Evolutionary conservation across 2,113 vertebrate genomes (phyloP), one percentile per base, ranked within the genome.

Genomic region (Syrmaticus mikado): DNA sequence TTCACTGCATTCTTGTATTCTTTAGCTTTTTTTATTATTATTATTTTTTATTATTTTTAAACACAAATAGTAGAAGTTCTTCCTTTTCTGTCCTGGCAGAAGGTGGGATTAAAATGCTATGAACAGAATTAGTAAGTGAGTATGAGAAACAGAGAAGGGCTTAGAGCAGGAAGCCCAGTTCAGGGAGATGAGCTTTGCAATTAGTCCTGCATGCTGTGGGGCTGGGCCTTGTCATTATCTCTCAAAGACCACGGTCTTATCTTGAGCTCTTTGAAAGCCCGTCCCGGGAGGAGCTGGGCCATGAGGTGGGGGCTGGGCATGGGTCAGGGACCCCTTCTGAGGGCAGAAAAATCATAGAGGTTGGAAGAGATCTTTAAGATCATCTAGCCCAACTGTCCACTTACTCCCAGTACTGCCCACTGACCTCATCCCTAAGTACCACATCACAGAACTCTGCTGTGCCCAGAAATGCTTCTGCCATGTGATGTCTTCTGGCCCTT

Each of bases 181-280:
- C 82, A 75, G 67, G 57, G 40, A 92, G 79, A 83, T 92, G 91
- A 73, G 65, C 66, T 95, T 95, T 93, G 87, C 93, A 94, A 94
- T 95, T 92, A 92, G 94, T 91, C 93, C n/a, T 88, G 82, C 91
- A n/a, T 91, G 94, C 89, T 83, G 87, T 74, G 82, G 58, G 87
- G 61, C 76, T 41, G 7, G 70, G 65, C 30, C 6, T 24, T 61
- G 68, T 28, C 73, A 84, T 87, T 92, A 93, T 68, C 82, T 94
- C 79, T n/a, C 61, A 57, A 72, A 92, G 72, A 67, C 60, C 36
- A 32, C 1, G 6, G 12, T 40, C 76, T 93, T 87, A 57, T 57
- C 85, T 32, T 20, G 52, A 92, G 86, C 48, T 61, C 68, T 88
- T 79, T 52, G 89, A 71, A 80, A 92, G 24, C 3, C 0, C n/a